phyloP scores from a whole-genome alignment of 2,797 vertebrate genomes.

The Chelon labrosus region DNA sequence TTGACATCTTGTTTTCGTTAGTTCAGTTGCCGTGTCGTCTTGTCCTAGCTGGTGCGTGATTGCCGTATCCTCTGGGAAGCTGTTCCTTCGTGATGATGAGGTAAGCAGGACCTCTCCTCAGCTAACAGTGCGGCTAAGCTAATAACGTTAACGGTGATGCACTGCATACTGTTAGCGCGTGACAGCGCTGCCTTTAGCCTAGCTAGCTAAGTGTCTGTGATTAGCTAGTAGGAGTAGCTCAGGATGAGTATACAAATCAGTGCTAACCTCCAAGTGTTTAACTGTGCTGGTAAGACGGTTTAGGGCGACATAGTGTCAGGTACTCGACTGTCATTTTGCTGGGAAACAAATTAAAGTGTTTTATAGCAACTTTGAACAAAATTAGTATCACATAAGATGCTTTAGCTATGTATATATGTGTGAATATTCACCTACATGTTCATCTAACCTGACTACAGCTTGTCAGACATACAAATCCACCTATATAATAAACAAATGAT shows the following conservation, averaged over 20 bases:
- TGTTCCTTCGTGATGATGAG: slow-evolving; percentile 77
- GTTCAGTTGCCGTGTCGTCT: slow-evolving; percentile 49
- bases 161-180: background rate
- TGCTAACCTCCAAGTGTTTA: slow-evolving; percentile 9
- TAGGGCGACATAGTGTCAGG: background rate
- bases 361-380: background rate
- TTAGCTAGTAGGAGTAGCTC: slow-evolving; percentile 20
- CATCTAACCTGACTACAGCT: background rate
- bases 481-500: background rate
- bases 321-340: background rate
- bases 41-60: slow-evolving; percentile 68
- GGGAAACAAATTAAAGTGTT: background rate
- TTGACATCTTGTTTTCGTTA: slow-evolving; percentile 64
- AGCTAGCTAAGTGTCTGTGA: background rate
- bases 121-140: slow-evolving; percentile 68
- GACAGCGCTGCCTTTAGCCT: slow-evolving; percentile 17
- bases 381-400: background rate
- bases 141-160: slow-evolving; percentile 28
- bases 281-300: slow-evolving; percentile 3
- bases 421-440: background rate
- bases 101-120: slow-evolving; percentile 75
- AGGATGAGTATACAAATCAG: slow-evolving; percentile 35
- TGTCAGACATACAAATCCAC: too few relatives aligned
- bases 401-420: background rate
- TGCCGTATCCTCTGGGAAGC: slow-evolving; percentile 67